Percentiles rank a stretch among this genome's conserved stretches.
phyloP scores from a whole-genome alignment of 2,797 vertebrate genomes.

The Etheostoma nigrum region DNA sequence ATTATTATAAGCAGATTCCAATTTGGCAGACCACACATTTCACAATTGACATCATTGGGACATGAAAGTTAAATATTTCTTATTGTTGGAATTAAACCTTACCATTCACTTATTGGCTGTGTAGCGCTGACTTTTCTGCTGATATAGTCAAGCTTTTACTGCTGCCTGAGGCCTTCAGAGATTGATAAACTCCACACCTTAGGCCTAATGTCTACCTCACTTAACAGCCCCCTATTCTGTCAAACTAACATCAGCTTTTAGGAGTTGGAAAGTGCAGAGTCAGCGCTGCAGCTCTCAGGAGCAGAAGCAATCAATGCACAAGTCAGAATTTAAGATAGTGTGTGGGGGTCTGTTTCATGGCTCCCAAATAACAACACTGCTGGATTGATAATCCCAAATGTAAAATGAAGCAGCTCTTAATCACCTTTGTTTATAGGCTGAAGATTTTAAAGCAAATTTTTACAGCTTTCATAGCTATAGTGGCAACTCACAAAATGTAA shows the following conservation, averaged over 20 bases:
- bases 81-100: conserved; percentile 6
- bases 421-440: background rate
- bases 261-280: conserved; percentile 42
- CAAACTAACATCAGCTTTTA: conserved; percentile 44
- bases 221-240: conserved; percentile 47
- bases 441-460: background rate
- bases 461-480: background rate
- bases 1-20: background rate
- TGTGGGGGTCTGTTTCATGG: background rate
- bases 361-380: conserved; percentile 18
- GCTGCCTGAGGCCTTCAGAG: conserved; percentile 36
- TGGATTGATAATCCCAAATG: background rate
- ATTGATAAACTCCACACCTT: conserved; percentile 48
- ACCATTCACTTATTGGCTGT: conserved; percentile 5
- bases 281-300: conserved; percentile 34
- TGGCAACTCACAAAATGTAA: background rate
- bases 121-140: conserved; percentile 26
- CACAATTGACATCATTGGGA: background rate
- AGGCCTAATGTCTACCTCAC: conserved; percentile 23
- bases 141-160: conserved; percentile 11
- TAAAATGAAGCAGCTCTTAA: background rate
- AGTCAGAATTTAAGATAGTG: conserved; percentile 7
- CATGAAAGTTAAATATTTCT: background rate
- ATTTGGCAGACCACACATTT: background rate
- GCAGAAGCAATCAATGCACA: conserved; percentile 29